phyloP scores from a whole-genome alignment of 2,888 invertebrate genomes.

The Arrhopalites spinosus region DNA sequence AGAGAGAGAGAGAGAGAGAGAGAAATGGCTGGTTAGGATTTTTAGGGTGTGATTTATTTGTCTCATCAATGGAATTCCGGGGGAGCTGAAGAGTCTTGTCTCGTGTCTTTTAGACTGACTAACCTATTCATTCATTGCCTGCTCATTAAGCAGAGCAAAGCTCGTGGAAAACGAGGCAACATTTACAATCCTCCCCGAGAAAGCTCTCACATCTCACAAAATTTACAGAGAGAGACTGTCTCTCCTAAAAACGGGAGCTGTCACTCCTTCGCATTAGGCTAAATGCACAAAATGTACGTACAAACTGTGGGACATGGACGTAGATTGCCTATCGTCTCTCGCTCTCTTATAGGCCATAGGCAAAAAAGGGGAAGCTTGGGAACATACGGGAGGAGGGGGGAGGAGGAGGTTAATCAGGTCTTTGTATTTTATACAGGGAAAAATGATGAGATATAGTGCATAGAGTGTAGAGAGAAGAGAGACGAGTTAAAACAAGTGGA shows the following conservation, averaged over 20 bases:
- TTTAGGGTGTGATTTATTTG: conserved; percentile 40
- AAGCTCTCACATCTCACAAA: not conserved
- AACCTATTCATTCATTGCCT: conserved; percentile 39
- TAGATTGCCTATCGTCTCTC: too few relatives aligned
- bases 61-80: conserved; percentile 36
- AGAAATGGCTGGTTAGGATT: not conserved
- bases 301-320: too few relatives aligned
- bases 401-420: too few relatives aligned
- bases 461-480: too few relatives aligned
- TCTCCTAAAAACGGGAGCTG: not conserved
- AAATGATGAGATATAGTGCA: too few relatives aligned
- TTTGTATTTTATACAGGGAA: too few relatives aligned
- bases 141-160: conserved; percentile 39
- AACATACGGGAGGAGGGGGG: too few relatives aligned
- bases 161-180: not conserved
- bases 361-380: too few relatives aligned
- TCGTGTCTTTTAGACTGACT: not conserved
- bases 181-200: not conserved
- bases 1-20: not conserved
- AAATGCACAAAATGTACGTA: not conserved
- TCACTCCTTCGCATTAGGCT: too few relatives aligned
- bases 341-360: too few relatives aligned
- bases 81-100: conserved; percentile 13
- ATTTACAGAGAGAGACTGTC: too few relatives aligned
- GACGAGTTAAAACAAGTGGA: too few relatives aligned